Base-by-base conservation (phyloP, 1,140 invertebrate species). In the Hycleus cichorii region DNA sequence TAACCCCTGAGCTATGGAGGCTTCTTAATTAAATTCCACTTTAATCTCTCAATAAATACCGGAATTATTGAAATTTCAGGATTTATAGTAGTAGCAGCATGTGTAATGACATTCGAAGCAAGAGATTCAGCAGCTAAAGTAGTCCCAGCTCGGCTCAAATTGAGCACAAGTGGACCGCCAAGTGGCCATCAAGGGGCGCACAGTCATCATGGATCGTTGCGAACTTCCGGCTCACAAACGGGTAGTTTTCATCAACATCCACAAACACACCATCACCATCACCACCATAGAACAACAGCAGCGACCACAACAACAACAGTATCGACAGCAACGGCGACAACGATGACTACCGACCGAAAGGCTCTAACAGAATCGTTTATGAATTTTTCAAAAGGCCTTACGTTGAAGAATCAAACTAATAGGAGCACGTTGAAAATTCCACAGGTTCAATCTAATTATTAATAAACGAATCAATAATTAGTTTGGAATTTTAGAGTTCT, bases 81-180 rank as follows among this genome's bases (percentile, higher is more conserved):
- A 11, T 93, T 95, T 69, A 92, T 94, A 53, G 90, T 95, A 3
- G 91, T 95, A 1, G 91, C 92, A 4, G 90, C 91, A 0, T 94
- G 91, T 64, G 92, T 95, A n/a, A 92, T 95, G 90, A 94, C 91
- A 0, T 95, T 94, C 66, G 91, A 94, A 70, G 90, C 90, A 0
- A 78, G 90, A 0, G 90, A 93, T 71, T 91, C 86, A 43, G 89
- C 90, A 0, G 90, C 89, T 0, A 93, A 93, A 71, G 89, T 92
- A 9, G 89, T 90, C 8, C 89, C 89, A 2, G 88, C 88, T 1
- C 77, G 87, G 27, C 81, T 87, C 27, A 82, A 86, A 39, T 75
- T 82, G 52, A 77, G 79, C n/a, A 79, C 78, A 2, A 75, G 77
- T 25, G 60, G 63, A 42, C 65, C 64, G 10, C 61, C 59, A 4